Conservation (phyloP, 2,113 vertebrate species). For the Laticauda colubrina region DNA sequence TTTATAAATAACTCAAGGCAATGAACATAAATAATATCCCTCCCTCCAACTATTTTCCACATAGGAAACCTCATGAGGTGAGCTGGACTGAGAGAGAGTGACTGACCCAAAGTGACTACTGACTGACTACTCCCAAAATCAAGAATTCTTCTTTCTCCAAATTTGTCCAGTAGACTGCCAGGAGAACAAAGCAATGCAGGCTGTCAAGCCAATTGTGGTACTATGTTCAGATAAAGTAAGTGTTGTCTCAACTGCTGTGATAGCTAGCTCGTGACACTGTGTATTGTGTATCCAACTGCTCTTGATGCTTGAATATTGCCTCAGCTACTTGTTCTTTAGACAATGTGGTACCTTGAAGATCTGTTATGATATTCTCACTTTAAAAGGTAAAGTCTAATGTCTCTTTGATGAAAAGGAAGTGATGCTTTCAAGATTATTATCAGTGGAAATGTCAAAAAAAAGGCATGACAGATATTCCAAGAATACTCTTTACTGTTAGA, state of each 20-base stretch:
- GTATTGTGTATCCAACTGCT: background rate
- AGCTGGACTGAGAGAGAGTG: background rate
- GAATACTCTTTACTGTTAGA: background rate
- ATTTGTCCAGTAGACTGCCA: background rate
- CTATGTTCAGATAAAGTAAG: background rate
- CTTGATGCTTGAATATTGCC: background rate
- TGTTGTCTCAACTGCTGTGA: background rate
- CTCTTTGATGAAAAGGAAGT: background rate
- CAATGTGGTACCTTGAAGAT: background rate
- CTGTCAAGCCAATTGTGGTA: background rate
- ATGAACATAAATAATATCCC: background rate
- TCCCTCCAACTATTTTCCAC: background rate
- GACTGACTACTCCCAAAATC: background rate
- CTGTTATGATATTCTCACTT: background rate
- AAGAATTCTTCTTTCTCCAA: background rate
- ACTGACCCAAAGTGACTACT: background rate
- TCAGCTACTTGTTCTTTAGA: background rate
- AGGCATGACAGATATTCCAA: background rate
- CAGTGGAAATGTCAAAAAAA: background rate
- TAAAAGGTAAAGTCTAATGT: background rate
- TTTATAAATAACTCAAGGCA: background rate
- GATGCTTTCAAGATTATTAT: background rate
- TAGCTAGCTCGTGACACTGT: background rate
- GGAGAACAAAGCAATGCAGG: background rate
- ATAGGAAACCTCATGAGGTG: background rate